These are phyloP conservation scores for Penelope pileata DNA, from an alignment of 2,113 vertebrate species.

Conservation along the genomic window DNA sequence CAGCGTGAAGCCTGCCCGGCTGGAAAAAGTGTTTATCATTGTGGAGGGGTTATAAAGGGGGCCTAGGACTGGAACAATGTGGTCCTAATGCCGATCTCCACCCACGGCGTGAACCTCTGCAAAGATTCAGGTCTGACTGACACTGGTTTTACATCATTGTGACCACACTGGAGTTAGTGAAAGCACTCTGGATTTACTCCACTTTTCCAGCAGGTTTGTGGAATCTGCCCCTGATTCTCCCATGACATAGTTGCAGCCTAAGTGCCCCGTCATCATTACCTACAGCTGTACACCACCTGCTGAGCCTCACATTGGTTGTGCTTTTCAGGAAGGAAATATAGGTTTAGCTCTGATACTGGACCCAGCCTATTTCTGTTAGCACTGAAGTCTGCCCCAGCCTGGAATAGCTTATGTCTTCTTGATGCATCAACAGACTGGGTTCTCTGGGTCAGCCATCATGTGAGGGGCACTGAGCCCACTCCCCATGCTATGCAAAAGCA, in stretches of 20 bases:
- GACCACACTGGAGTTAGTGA: neutral
- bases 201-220: neutral
- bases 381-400: neutral
- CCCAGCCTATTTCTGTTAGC: neutral
- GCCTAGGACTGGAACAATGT: neutral
- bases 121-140: neutral
- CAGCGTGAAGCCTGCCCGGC: neutral
- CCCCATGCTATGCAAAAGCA: neutral
- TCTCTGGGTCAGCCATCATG: accelerated
- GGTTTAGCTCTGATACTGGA: neutral
- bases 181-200: neutral
- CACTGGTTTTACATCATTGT: neutral
- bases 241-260: neutral
- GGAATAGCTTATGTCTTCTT: neutral
- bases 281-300: neutral
- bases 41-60: neutral
- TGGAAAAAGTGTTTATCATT: neutral
- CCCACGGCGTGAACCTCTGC: accelerated
- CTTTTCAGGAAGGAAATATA: neutral
- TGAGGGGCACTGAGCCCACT: accelerated
- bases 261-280: neutral
- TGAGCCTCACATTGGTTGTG: neutral
- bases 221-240: neutral
- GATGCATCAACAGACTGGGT: accelerated
- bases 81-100: neutral